Percentiles rank a stretch among this genome's conserved stretches.
Evolutionary conservation across 2,797 vertebrate species (phyloP).

Genomic region (Perodicticus potto): DNA sequence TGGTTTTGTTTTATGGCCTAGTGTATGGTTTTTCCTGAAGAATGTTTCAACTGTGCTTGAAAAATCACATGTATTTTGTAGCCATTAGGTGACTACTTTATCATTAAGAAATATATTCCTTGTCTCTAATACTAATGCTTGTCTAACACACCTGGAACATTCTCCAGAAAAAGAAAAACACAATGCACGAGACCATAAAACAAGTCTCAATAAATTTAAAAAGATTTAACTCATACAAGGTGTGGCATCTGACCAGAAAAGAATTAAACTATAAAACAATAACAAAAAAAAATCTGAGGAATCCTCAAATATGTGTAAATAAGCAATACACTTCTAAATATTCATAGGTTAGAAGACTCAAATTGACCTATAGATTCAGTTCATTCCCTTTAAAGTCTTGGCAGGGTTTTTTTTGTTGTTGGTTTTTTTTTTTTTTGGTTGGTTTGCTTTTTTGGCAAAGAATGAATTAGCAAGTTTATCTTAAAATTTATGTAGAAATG

Average conservation of each 20-base stretch:
- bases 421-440: background rate
- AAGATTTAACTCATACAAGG: constrained; percentile 5
- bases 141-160: background rate
- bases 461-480: background rate
- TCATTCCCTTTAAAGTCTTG: background rate
- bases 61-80: background rate
- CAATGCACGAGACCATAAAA: background rate
- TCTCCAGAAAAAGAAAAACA: background rate
- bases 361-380: background rate
- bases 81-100: background rate
- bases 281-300: constrained; percentile 16
- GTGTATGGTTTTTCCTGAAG: background rate
- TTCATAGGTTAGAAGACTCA: background rate
- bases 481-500: constrained; percentile 35
- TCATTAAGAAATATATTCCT: constrained; percentile 16
- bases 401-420: background rate
- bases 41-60: constrained; percentile 30
- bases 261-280: constrained; percentile 8
- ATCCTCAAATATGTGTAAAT: constrained; percentile 36
- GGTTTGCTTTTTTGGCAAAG: constrained; percentile 15
- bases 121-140: background rate
- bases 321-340: background rate
- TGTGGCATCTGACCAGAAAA: background rate
- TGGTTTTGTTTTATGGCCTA: background rate
- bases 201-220: background rate